A percentile compares a stretch with the other conserved stretches of the same genome.
Conservation (phyloP, 2,888 invertebrate species). For the Agrotis segetum region DNA sequence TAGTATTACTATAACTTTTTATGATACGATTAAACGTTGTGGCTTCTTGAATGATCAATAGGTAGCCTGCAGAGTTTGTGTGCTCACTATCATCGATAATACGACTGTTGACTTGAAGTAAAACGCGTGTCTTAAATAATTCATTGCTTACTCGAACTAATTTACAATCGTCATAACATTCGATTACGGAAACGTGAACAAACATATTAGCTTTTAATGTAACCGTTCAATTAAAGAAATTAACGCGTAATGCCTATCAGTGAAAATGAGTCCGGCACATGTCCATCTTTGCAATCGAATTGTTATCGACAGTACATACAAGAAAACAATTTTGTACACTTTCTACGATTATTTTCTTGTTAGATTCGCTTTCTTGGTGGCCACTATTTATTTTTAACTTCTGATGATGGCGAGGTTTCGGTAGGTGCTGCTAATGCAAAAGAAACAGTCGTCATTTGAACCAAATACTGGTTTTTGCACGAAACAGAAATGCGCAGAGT, state of each 20-base stretch:
- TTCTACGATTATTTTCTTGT: conserved; percentile 84
- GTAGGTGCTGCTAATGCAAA: conserved; percentile 60
- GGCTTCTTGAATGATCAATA: conserved; percentile 34
- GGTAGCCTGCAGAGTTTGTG: conserved; percentile 25
- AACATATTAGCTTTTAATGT: conserved; percentile 29
- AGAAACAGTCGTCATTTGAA: conserved; percentile 53
- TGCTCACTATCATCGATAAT: conserved; percentile 20
- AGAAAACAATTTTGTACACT: conserved; percentile 84
- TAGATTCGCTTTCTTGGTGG: conserved; percentile 85
- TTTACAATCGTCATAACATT: conserved; percentile 59
- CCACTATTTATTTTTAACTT: conserved; percentile 78
- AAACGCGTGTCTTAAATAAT: conserved; percentile 52
- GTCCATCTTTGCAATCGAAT: conserved; percentile 56
- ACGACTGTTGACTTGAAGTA: conserved; percentile 27
- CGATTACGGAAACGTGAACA: conserved; percentile 62
- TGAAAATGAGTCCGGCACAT: conserved; percentile 47
- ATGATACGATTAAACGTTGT: conserved; percentile 34
- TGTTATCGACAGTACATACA: conserved; percentile 71
- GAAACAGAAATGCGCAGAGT: conserved; percentile 25
- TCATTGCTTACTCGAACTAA: conserved; percentile 56
- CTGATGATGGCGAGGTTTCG: conserved; percentile 69
- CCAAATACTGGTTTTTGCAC: conserved; percentile 44
- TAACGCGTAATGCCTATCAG: conserved; percentile 35
- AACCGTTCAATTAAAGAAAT: conserved; percentile 18
- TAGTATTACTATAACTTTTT: conserved; percentile 45